phyloP scores from a whole-genome alignment of 2,888 invertebrate species.

The Nomada ruficornis region DNA sequence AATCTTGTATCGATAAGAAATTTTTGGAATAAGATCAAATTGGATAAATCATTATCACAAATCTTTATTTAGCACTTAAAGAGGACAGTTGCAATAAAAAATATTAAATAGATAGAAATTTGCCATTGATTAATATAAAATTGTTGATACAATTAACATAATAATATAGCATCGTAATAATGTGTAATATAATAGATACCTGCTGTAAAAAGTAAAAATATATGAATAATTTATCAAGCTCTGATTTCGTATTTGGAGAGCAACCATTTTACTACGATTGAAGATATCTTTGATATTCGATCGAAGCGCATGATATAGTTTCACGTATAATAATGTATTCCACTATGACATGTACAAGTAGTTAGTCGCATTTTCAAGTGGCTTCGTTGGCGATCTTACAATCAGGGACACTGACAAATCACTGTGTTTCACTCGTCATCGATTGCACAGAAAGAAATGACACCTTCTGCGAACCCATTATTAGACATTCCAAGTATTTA shows the following conservation, averaged over 20 bases:
- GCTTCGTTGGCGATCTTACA: constrained; percentile 43
- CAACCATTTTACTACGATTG: not conserved
- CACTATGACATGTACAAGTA: constrained; percentile 21
- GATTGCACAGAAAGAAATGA: constrained; percentile 33
- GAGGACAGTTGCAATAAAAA: too few relatives aligned
- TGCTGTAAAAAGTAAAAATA: too few relatives aligned
- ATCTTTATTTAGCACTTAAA: too few relatives aligned
- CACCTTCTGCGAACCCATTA: constrained; percentile 49
- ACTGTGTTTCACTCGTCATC: constrained; percentile 41
- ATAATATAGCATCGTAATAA: too few relatives aligned
- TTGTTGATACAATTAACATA: too few relatives aligned
- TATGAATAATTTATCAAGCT: not conserved
- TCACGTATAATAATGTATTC: constrained; percentile 6
- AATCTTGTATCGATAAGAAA: too few relatives aligned
- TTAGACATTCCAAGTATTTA: constrained; percentile 9
- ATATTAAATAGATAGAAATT: too few relatives aligned
- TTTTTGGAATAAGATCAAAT: too few relatives aligned
- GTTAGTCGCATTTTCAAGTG: constrained; percentile 19
- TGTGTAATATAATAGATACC: too few relatives aligned
- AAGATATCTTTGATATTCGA: not conserved
- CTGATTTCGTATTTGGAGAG: too few relatives aligned
- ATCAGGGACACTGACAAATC: constrained; percentile 60
- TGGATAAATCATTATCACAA: too few relatives aligned
- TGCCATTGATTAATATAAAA: too few relatives aligned
- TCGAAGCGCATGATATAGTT: not conserved